Evolutionary conservation across 1,140 invertebrate genomes (phyloP).

Genomic region (Idris sp.): DNA sequence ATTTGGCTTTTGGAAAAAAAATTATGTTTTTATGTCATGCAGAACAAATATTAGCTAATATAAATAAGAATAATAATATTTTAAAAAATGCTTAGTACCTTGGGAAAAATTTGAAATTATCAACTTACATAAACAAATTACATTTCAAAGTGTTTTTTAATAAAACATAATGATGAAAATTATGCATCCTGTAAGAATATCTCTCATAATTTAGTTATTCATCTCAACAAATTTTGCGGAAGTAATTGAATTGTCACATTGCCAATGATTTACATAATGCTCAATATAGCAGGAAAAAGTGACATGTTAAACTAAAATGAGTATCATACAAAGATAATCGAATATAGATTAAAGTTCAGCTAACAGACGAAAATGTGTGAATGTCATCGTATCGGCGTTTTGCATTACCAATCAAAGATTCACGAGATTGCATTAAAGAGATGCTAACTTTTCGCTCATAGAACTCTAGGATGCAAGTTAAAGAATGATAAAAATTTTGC

Average conservation of each 20-base stretch:
- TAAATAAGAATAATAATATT: too few relatives aligned
- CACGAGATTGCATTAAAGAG: constrained; percentile 65
- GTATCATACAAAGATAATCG: constrained; percentile 42
- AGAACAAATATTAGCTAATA: too few relatives aligned
- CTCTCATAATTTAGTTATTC: constrained; percentile 11
- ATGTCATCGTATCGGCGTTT: constrained; percentile 54
- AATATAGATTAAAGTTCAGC: constrained; percentile 57
- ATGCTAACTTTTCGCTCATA: constrained; percentile 69
- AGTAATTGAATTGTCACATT: constrained; percentile 20
- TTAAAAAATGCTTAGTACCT: too few relatives aligned
- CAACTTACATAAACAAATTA: too few relatives aligned
- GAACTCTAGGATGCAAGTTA: too few relatives aligned
- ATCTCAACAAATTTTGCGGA: constrained; percentile 15
- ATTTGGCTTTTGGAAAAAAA: too few relatives aligned
- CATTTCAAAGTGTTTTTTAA: too few relatives aligned
- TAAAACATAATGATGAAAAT: too few relatives aligned
- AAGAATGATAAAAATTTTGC: too few relatives aligned
- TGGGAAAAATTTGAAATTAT: too few relatives aligned
- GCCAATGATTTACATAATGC: constrained; percentile 14
- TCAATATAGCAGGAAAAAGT: constrained; percentile 11
- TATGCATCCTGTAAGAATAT: neutral
- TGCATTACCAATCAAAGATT: constrained; percentile 52
- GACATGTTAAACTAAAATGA: constrained; percentile 26
- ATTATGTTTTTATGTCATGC: too few relatives aligned
- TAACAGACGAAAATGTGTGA: constrained; percentile 64